Evolutionary conservation across 1,140 invertebrate species (phyloP).

Genomic region (Chironomus tepperi): DNA sequence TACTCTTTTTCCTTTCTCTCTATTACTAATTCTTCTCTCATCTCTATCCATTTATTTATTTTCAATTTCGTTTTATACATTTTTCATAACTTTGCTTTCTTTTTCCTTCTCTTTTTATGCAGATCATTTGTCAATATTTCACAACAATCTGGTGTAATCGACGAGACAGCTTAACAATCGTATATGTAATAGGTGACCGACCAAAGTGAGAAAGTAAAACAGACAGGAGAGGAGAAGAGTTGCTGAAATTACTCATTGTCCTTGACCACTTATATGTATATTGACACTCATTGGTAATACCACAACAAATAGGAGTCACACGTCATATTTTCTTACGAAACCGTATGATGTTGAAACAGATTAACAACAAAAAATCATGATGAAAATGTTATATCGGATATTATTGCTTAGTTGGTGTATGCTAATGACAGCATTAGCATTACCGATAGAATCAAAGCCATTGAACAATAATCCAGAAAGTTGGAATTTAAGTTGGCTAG

Average conservation of each 20-base stretch:
- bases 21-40: background rate
- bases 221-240: background rate
- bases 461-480: constrained; percentile 18
- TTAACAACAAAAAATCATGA: background rate
- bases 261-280: background rate
- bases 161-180: no score
- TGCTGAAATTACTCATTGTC: background rate
- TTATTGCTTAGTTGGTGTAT: background rate
- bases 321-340: background rate
- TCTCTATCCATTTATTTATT: background rate
- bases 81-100: background rate
- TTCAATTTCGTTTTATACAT: constrained; percentile 16
- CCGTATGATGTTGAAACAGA: background rate
- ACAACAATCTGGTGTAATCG: constrained; percentile 13
- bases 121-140: constrained; percentile 23
- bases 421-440: background rate
- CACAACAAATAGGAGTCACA: background rate
- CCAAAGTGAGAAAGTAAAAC: background rate
- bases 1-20: no score
- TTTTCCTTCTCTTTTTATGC: background rate
- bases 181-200: background rate
- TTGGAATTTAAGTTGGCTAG: background rate
- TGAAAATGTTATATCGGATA: background rate
- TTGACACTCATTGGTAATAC: background rate
- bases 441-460: constrained; percentile 10